Conservation (phyloP, 2,888 invertebrate species). For the Euzophera pinguis region DNA sequence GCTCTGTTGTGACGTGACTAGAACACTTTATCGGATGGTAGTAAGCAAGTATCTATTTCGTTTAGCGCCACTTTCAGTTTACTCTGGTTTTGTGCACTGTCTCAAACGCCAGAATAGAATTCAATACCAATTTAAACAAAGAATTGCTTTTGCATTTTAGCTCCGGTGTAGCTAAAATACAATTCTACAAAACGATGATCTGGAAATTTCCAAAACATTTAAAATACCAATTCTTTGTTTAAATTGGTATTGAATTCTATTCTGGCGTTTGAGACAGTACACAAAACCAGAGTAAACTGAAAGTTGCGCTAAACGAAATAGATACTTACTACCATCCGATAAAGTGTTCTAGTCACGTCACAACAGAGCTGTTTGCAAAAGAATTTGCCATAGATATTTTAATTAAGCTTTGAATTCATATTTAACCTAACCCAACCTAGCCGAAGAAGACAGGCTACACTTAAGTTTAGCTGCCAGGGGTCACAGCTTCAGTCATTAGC, state of each 20-base stretch:
- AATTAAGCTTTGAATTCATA: no score
- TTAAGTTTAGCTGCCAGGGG: no score
- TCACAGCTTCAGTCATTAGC: no score
- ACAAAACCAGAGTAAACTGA: neutral
- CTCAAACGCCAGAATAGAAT: neutral
- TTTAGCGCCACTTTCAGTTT: neutral
- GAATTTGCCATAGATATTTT: neutral
- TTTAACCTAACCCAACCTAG: no score
- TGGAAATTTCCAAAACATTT: no score
- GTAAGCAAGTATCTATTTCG: conserved; percentile 5
- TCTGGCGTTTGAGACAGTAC: neutral
- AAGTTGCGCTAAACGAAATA: conserved; percentile 3
- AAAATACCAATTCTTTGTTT: no score
- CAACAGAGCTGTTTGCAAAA: conserved; percentile 19
- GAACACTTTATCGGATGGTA: conserved; percentile 17
- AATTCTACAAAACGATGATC: no score
- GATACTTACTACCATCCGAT: conserved; percentile 10
- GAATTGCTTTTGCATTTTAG: no score
- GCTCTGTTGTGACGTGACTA: conserved; percentile 18
- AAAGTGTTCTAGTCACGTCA: conserved; percentile 22
- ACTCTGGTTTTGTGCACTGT: neutral
- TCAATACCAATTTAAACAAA: no score
- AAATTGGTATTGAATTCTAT: no score
- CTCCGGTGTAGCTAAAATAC: no score
- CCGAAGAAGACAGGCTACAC: no score